Evolutionary conservation across 2,888 invertebrate genomes (phyloP).

Genomic region (Caenorhabditis zanzibari): DNA sequence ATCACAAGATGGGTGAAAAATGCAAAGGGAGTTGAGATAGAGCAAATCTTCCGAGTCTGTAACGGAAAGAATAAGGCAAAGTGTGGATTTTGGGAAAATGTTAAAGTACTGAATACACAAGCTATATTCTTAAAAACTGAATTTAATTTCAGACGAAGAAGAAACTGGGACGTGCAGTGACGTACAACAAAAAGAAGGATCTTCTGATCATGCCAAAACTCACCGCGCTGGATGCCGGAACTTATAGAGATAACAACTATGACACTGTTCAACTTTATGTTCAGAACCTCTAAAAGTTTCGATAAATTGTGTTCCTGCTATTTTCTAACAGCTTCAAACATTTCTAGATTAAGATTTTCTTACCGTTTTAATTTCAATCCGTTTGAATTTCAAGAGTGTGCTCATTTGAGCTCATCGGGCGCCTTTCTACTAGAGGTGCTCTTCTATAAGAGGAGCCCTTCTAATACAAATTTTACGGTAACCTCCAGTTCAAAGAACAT

Average conservation of each 20-base stretch:
- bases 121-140: background rate
- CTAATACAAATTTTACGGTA: no score
- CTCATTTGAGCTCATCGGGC: no score
- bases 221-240: background rate
- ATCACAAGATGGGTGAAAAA: constrained; percentile 5
- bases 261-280: constrained; percentile 5
- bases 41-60: background rate
- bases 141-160: constrained; percentile 13
- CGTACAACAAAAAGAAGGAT: constrained; percentile 11
- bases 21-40: background rate
- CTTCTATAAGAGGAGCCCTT: no score
- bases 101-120: background rate
- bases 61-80: constrained; percentile 14
- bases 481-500: no score
- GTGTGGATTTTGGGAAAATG: constrained; percentile 22
- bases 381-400: no score
- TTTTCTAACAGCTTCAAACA: no score
- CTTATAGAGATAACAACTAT: background rate
- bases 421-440: no score
- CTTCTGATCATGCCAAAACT: constrained; percentile 7
- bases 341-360: no score
- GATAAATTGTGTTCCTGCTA: background rate
- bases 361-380: no score
- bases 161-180: constrained; percentile 8
- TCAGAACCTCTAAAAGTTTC: background rate